Evolutionary conservation across 2,113 vertebrate species (phyloP).

Genomic region (Eurypyga helias): DNA sequence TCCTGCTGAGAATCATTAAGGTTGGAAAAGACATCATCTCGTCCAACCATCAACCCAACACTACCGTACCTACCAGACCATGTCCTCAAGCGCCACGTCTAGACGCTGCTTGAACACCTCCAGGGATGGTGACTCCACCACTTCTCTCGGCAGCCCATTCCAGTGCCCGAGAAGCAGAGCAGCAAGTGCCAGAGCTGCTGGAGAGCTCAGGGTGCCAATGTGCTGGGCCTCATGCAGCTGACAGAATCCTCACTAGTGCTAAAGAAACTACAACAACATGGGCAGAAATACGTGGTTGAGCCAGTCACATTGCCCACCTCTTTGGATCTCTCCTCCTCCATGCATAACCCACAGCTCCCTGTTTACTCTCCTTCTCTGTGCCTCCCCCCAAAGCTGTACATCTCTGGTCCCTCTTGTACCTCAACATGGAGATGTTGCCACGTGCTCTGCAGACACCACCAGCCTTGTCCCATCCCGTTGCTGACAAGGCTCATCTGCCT

Average conservation of each 20-base stretch:
- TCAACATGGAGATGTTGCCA: background rate
- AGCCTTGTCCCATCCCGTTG: background rate
- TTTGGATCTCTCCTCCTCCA: background rate
- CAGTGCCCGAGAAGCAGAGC: background rate
- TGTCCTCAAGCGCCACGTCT: too few relatives aligned
- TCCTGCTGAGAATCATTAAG: background rate
- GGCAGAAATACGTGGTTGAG: fast-evolving
- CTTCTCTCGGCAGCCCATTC: too few relatives aligned
- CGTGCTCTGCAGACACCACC: background rate
- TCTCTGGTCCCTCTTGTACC: background rate
- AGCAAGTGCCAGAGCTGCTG: background rate
- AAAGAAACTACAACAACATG: background rate
- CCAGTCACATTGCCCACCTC: background rate
- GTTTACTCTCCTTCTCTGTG: background rate
- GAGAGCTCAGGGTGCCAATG: background rate
- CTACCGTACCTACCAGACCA: too few relatives aligned
- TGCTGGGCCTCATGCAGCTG: background rate
- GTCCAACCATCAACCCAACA: too few relatives aligned
- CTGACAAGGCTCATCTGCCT: background rate
- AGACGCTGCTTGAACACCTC: too few relatives aligned
- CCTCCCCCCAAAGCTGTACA: background rate
- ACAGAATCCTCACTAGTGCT: background rate
- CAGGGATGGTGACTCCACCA: too few relatives aligned
- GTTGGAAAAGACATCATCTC: too few relatives aligned
- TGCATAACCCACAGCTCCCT: background rate